Evolutionary conservation across 2,113 vertebrate genomes (phyloP).

Genomic region (Myiozetetes cayanensis): DNA sequence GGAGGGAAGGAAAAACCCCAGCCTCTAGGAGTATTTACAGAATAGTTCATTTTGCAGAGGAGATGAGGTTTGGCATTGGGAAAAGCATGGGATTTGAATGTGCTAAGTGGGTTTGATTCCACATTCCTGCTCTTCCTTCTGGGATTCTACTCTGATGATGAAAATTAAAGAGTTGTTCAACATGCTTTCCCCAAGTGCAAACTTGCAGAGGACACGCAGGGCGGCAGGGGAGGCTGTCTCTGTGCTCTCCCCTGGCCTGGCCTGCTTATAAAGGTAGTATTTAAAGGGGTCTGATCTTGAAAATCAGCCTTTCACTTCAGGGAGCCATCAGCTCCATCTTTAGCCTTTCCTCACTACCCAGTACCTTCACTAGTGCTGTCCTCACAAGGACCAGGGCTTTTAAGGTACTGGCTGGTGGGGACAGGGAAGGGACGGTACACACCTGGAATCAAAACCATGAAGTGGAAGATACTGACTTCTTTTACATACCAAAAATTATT

Average conservation of each 20-base stretch:
- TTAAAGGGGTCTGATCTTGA: background rate
- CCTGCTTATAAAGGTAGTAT: background rate
- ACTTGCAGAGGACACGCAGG: background rate
- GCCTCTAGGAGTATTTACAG: constrained; percentile 25
- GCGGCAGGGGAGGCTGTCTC: background rate
- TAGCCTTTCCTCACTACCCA: background rate
- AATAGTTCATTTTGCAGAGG: constrained; percentile 3
- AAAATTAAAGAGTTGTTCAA: background rate
- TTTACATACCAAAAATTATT: constrained; percentile 66
- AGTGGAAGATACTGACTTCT: constrained; percentile 56
- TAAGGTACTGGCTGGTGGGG: background rate
- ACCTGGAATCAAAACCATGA: background rate
- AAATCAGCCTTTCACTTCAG: background rate
- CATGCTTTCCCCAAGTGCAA: background rate
- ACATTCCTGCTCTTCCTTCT: background rate
- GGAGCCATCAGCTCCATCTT: background rate
- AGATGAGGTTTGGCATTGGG: constrained; percentile 8
- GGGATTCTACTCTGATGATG: background rate
- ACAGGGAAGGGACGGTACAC: background rate
- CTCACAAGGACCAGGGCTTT: background rate
- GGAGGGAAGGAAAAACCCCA: background rate
- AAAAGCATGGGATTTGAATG: background rate
- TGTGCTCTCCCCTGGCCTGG: background rate
- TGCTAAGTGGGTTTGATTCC: background rate
- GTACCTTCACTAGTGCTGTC: background rate